These are phyloP conservation scores for Seriola quinqueradiata DNA, from an alignment of 2,113 vertebrate genomes.

Conservation along the genomic window DNA sequence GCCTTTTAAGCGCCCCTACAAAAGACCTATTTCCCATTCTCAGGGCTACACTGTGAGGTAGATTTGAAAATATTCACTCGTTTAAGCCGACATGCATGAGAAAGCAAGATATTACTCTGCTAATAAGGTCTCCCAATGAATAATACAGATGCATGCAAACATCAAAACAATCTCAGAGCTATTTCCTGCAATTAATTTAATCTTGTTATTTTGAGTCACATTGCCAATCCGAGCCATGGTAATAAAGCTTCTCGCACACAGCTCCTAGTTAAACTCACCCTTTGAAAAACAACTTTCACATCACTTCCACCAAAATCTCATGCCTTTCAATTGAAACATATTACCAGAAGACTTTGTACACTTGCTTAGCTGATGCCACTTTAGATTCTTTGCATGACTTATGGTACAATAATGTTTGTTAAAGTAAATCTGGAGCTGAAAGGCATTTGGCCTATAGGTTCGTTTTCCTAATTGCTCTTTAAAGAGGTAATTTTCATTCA, in stretches of 20 bases:
- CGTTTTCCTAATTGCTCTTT: constrained; percentile 77
- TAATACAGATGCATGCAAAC: constrained; percentile 76
- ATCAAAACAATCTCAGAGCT: constrained; percentile 75
- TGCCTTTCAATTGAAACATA: constrained; percentile 52
- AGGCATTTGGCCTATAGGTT: constrained; percentile 74
- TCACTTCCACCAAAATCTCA: constrained; percentile 65
- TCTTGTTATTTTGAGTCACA: constrained; percentile 76
- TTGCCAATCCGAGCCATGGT: constrained; percentile 66
- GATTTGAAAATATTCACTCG: constrained; percentile 77
- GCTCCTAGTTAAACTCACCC: constrained; percentile 51
- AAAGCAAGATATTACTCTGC: constrained; percentile 75
- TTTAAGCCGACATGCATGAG: constrained; percentile 80
- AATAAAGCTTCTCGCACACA: constrained; percentile 71
- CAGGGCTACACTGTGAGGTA: constrained; percentile 71
- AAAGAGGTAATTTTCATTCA: constrained; percentile 79
- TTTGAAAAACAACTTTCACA: constrained; percentile 58
- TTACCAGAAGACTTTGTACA: constrained; percentile 64
- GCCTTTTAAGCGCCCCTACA: constrained; percentile 62
- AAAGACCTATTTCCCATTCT: constrained; percentile 65
- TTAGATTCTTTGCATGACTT: constrained; percentile 68
- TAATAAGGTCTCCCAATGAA: constrained; percentile 71
- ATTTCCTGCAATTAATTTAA: constrained; percentile 86
- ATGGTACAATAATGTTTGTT: constrained; percentile 65
- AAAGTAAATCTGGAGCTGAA: constrained; percentile 57
- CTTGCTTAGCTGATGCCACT: constrained; percentile 76